These are phyloP conservation scores for Heteromurus nitidus DNA, from an alignment of 2,888 invertebrate genomes.

Conservation along the genomic window DNA sequence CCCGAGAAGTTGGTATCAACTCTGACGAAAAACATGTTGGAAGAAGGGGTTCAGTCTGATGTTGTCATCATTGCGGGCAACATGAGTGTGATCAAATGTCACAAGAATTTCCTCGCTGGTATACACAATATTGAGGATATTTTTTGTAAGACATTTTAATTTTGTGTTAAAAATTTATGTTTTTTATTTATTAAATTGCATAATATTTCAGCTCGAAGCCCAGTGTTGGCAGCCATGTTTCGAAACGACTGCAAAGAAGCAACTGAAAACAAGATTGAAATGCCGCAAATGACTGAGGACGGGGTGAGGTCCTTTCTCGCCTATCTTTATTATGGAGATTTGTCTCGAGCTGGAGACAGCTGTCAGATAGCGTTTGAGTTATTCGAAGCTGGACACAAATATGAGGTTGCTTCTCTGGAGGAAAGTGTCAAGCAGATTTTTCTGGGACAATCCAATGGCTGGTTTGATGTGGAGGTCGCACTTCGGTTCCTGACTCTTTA, in stretches of 20 bases:
- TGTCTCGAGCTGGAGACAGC: neutral
- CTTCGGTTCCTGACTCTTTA: neutral
- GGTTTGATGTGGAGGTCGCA: neutral
- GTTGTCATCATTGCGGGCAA: no score
- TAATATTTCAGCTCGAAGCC: neutral
- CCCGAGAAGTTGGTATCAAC: no score
- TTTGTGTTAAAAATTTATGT: neutral
- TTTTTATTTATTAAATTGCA: neutral
- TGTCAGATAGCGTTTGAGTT: neutral
- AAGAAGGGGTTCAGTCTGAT: no score
- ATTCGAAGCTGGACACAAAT: neutral
- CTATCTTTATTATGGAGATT: neutral
- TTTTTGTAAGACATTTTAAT: neutral
- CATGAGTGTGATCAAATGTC: neutral
- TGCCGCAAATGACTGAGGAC: neutral
- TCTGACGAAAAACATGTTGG: no score
- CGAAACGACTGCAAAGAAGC: neutral
- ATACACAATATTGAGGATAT: neutral
- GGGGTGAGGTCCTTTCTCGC: neutral
- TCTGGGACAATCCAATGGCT: neutral
- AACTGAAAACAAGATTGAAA: neutral
- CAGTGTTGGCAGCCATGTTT: neutral
- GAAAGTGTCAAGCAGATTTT: neutral
- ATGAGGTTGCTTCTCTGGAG: neutral
- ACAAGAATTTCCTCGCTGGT: neutral